Evolutionary conservation across 2,888 invertebrate species (phyloP), one percentile per base, ranked within the genome.

Genomic region (Caenorhabditis sp.): DNA sequence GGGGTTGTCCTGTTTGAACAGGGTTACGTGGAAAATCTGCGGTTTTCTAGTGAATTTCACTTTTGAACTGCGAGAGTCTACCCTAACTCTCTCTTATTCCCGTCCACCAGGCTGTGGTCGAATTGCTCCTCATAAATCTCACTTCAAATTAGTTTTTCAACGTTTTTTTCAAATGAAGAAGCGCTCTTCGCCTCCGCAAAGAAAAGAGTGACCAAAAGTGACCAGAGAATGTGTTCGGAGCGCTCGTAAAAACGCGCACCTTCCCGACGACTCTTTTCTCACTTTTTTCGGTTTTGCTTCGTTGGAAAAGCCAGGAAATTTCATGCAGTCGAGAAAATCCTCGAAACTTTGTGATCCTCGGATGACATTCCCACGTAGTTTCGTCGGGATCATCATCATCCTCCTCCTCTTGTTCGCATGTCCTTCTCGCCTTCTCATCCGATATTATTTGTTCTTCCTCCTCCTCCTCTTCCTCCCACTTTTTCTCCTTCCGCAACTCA

Each of bases 61-160:
- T n/a, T n/a, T n/a, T n/a, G n/a, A n/a, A n/a, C n/a, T n/a, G n/a
- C n/a, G n/a, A n/a, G n/a, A n/a, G n/a, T n/a, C n/a, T n/a, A n/a
- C n/a, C n/a, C n/a, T n/a, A n/a, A n/a, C n/a, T n/a, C n/a, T 56
- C 41, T 20, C 41, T 62, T 50, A 27, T 35, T 35, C 35, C 9
- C 35, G 35, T 2, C 13, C 35, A 2, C 13, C 6, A 35, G 30
- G 5, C 6, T 35, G 6, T 35, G 11, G 35, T 22, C 48, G 27
- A 62, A 62, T 52, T 37, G 50, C 41, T n/a, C 20, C 50, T 50
- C 62, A 52, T 50, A 62, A 62, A 62, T 62, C 62, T 50, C 50
- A 62, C 52, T 30, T 26, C 20, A 50, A 62, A 52, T 61, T 48
- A 48, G 48, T 62, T 26, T 50, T 62, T 62, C 11, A 35, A 35